Evolutionary conservation across 1,140 invertebrate genomes (phyloP).

Genomic region (Drosophila ficusphila): DNA sequence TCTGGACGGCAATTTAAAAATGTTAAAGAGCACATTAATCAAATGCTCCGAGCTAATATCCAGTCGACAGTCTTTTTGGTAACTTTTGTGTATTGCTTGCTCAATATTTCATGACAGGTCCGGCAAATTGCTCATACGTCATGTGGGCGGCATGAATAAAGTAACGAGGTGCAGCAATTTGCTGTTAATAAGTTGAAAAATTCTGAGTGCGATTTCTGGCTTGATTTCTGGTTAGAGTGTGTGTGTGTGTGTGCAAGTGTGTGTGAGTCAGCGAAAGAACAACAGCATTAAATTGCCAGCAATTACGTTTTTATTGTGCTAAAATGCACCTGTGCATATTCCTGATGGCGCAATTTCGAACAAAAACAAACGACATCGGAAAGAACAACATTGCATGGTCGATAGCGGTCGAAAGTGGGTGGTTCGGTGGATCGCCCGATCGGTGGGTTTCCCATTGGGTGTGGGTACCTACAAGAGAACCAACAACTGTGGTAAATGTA

Average conservation of each 20-base stretch:
- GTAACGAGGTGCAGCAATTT: conserved; percentile 35
- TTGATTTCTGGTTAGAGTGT: conserved; percentile 26
- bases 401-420: neutral
- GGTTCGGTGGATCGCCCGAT: conserved; percentile 6
- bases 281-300: conserved; percentile 79
- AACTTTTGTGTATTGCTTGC: conserved; percentile 34
- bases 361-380: conserved; percentile 82
- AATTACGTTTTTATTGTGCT: conserved; percentile 83
- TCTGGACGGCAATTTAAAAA: conserved; percentile 39
- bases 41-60: conserved; percentile 71
- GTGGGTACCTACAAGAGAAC: conserved; percentile 59
- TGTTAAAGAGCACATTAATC: conserved; percentile 69
- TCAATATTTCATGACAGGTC: conserved; percentile 43
- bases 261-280: conserved; percentile 46
- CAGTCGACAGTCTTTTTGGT: conserved; percentile 18
- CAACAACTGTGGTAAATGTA: conserved; percentile 75
- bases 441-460: neutral
- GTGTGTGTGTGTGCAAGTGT: conserved; percentile 1
- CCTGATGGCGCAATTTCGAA: conserved; percentile 83
- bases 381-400: conserved; percentile 75
- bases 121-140: conserved; percentile 64
- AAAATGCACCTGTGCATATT: conserved; percentile 83
- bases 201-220: conserved; percentile 41
- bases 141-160: conserved; percentile 41
- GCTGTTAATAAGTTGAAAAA: conserved; percentile 59